Evolutionary conservation across 2,888 invertebrate genomes (phyloP), one percentile per base, ranked within the genome.

Genomic region (Sphecodes monilicornis): DNA sequence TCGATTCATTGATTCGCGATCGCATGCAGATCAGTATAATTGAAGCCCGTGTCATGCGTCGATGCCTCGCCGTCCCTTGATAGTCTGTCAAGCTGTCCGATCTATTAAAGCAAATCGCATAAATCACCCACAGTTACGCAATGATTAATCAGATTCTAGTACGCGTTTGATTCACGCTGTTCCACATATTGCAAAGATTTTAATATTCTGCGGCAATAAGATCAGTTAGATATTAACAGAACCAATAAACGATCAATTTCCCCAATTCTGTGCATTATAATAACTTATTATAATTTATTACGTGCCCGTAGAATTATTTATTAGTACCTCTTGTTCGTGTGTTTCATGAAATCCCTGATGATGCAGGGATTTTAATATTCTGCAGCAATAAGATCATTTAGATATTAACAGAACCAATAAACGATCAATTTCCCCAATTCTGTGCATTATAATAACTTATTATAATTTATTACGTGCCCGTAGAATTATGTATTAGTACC

Each of bases 91-190:
- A 75, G 60, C 80, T 64, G 82, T 41, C 78, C 80, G 78, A 84
- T 77, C 80, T 84, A 88, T 86, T 88, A 84, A 82, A 82, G 77
- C 77, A 86, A 70, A 84, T 88, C 79, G 66, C 82, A 88, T 88
- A 84, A 88, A 88, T 88, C 86, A 84, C 60, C 76, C 57, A 29
- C 72, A 18, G 46, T 68, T 79, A 77, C 60, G 64, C 72, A 73
- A 50, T 74, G 70, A 84, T 84, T 88, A 86, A 88, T 88, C 72
- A 75, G 76, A 71, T 68, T 71, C 75, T 39, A 54, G 36, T 82
- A 16, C 43, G 41, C 64, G 43, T 50, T 76, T 43, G 77, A 46
- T 13, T 39, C 54, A n/a, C 32, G 32, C 26, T 3, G 1, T n/a
- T 36, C 32, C 36, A 10, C 18, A 10, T 22, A 66, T 3, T 22